Base-by-base conservation (phyloP, 1,140 invertebrate genomes). In the Bombus picipes region DNA sequence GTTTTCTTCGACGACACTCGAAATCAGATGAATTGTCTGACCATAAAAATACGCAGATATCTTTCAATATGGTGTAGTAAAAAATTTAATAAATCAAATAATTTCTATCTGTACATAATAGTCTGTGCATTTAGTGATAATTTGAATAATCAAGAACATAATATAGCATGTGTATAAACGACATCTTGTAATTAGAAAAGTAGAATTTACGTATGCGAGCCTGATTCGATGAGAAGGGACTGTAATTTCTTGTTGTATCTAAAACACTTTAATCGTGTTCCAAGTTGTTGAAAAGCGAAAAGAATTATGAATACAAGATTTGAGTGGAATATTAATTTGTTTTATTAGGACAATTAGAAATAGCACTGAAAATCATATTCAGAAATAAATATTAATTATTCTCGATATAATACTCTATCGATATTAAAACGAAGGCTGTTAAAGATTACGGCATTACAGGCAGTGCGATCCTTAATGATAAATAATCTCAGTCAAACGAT, bases 291-390 rank as follows among this genome's bases (percentile, higher is more conserved):
- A 47, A 79, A 79, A 65, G 13, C 25, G 65, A 8, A 39, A 53
- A 53, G 2, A 62, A 73, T 66, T 28, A 74, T 4, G 10, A 4
- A 34, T 28, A 70, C 71, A n/a, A n/a, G 8, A 34, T 18, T 34
- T 68, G 68, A 79, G 43, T 81, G 59, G 84, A 81, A 85, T 81
- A 85, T 85, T 81, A 83, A 88, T 85, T 81, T 83, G 74, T 87
- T 89, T 89, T 85, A 87, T 79, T 84, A 80, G 73, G 82, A 85
- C 71, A 88, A 87, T 89, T 85, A 83, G 86, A 89, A 74, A 81
- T 79, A 88, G 75, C 87, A 87, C 78, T 86, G 80, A 87, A 88
- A 88, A 83, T 84, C 76, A 86, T 89, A 72, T 72, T 87, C 18
- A 32, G 78, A 82, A 86, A 87, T 73, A 87, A 87, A 86, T 85